phyloP scores from a whole-genome alignment of 2,888 invertebrate genomes.

The Dendrolimus houi region DNA sequence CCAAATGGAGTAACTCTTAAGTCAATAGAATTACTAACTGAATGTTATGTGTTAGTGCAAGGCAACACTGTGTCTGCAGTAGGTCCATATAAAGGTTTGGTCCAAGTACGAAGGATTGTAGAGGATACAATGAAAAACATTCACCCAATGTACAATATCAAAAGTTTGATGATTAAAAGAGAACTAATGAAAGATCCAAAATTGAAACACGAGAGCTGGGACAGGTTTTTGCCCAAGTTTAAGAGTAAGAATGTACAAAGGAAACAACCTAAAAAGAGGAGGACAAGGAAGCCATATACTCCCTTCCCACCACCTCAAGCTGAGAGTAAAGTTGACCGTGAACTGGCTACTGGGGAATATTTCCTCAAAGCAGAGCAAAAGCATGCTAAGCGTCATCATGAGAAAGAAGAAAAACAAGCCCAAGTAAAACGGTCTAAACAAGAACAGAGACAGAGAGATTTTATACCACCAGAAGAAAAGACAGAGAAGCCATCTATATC shows the following conservation, averaged over 20 bases:
- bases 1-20: slow-evolving; percentile 99
- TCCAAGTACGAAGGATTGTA: slow-evolving; percentile 91
- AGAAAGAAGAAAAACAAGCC: slow-evolving; percentile 86
- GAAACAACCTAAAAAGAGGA: slow-evolving; percentile 91
- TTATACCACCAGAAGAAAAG: slow-evolving; percentile 86
- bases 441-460: slow-evolving; percentile 86
- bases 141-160: slow-evolving; percentile 98
- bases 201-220: slow-evolving; percentile 96
- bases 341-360: slow-evolving; percentile 96
- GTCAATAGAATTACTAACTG: slow-evolving; percentile 96
- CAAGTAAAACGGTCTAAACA: slow-evolving; percentile 84
- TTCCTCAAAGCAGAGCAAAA: slow-evolving; percentile 93
- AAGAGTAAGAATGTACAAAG: slow-evolving; percentile 91
- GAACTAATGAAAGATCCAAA: slow-evolving; percentile 96
- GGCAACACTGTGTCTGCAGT: slow-evolving; percentile 97
- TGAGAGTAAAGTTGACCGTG: slow-evolving; percentile 95
- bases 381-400: slow-evolving; percentile 81
- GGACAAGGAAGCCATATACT: slow-evolving; percentile 94
- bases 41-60: slow-evolving; percentile 97
- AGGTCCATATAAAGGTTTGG: slow-evolving; percentile 95
- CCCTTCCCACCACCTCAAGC: slow-evolving; percentile 97
- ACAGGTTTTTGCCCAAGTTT: slow-evolving; percentile 96
- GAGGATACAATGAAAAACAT: slow-evolving; percentile 99
- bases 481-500: slow-evolving; percentile 21
- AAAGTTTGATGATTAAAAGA: slow-evolving; percentile 97